phyloP scores from a whole-genome alignment of 2,797 vertebrate species.

The Poecilia picta region DNA sequence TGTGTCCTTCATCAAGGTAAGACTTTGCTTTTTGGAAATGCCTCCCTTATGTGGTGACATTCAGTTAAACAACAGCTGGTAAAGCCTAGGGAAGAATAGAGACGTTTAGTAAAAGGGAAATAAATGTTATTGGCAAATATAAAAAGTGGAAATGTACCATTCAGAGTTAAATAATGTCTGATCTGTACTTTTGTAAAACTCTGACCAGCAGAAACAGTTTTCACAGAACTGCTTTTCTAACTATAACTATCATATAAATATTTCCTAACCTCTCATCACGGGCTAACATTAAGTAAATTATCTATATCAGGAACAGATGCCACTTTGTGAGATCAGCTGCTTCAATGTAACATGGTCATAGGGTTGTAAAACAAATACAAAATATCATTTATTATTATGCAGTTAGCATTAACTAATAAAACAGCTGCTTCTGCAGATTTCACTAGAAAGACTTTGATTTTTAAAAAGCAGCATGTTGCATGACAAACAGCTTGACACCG shows the following conservation, averaged over 20 bases:
- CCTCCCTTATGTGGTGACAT: background rate
- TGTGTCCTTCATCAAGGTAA: conserved; percentile 90
- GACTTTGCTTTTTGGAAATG: conserved; percentile 9
- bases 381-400: background rate
- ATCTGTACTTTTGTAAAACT: background rate
- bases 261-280: background rate
- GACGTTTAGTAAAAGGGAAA: background rate
- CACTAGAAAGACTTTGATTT: background rate
- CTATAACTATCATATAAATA: background rate
- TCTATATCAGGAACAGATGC: background rate
- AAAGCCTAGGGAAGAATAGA: background rate
- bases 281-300: background rate
- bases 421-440: background rate
- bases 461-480: background rate
- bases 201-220: background rate
- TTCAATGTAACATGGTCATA: background rate
- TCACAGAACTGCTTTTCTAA: background rate
- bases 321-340: background rate
- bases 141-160: background rate
- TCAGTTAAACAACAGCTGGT: background rate
- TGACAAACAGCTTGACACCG: background rate
- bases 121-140: background rate
- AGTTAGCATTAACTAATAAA: background rate
- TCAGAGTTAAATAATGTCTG: background rate
- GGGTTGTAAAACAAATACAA: background rate